Base-by-base conservation (phyloP, 2,113 vertebrate species). In the Microcebus ravelobensis region DNA sequence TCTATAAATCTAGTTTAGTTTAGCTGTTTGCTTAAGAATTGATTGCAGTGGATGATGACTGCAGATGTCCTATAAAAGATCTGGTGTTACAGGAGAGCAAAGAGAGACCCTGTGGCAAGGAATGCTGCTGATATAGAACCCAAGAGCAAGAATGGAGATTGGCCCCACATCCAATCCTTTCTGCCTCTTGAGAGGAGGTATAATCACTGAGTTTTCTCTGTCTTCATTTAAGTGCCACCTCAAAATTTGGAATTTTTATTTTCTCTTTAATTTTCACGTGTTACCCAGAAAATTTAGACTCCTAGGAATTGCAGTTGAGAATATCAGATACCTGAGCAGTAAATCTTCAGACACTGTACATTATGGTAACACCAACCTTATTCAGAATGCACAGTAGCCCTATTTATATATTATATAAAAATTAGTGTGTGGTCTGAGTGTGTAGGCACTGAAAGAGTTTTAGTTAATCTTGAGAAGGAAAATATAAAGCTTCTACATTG, bases 241-340 rank as follows among this genome's bases (percentile, higher is more conserved):
- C 29, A 73, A n/a, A 25, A 59, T 61, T 42, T 52, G 23, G 65
- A 80, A 39, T 48, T 94, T 89, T 74, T 86, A 68, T 73, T 88
- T 94, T 74, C 65, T 96, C 59, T 59, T 50, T 90, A 21, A 77
- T 89, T 95, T 91, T 93, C 50, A 57, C 15, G 1, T 82, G 42
- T 77, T 89, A 76, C 23, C 9, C 34, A 50, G 61, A 91, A 61
- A 50, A 31, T 70, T 34, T 91, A 68, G 57, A 48, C 31, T 94
- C 36, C 5, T 21, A 87, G 68, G 63, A 81, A 90, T 96, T 96
- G 80, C 0, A 8, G 59, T 83, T 36, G 57, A 80, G 59, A 61
- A n/a, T 85, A 42, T 76, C 61, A 91, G 48, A 27, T 65, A 81
- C 39, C 39, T 2, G 71, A 77, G 39, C 42, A 63, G 36, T 92